Evolutionary conservation across 2,888 invertebrate genomes (phyloP), one percentile per base, ranked within the genome.

Genomic region (Melanchra persicariae): DNA sequence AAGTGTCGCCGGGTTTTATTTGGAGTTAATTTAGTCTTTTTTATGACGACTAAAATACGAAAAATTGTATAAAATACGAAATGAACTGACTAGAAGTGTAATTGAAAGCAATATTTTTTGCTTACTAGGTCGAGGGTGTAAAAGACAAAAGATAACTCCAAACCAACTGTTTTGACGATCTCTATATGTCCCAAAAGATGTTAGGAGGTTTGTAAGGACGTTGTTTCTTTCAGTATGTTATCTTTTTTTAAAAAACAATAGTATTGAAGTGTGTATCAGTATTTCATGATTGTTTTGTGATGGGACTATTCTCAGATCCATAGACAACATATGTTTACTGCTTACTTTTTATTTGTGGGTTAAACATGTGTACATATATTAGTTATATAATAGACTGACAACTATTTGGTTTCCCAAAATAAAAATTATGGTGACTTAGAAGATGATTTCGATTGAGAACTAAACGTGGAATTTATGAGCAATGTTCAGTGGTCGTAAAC

Each of bases 191-290:
- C 30, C 22, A 68, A 68, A 67, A 71, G 47, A 70, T 63, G 57
- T 74, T 67, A 61, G 57, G 64, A 57, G 55, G 57, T 59, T 77
- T 64, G 63, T 63, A 63, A 67, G 40, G 19, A 74, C 22, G 12
- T 64, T 57, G 73, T 78, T 60, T 63, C 34, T 60, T 58, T 65
- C 52, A 65, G 43, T 59, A 52, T 24, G 40, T 68, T 51, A 69
- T 57, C 55, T 61, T 73, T 75, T 74, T 74, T 63, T 66, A 60
- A 63, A 79, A 79, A 60, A 64, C 58, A 62, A 60, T 74, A 83
- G 63, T 80, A 80, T 75, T 75, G 62, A 60, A 73, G 57, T 63
- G 63, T 65, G 64, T 57, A 78, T 72, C 83, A 76, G 84, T 84
- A 78, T 82, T 82, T 72, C 67, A 81, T 59, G 40, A 74, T 81